Percentiles rank a stretch among this genome's conserved stretches.
These are phyloP conservation scores for Eidolon helvum DNA, from an alignment of 2,113 vertebrate species.

Conservation along the genomic window DNA sequence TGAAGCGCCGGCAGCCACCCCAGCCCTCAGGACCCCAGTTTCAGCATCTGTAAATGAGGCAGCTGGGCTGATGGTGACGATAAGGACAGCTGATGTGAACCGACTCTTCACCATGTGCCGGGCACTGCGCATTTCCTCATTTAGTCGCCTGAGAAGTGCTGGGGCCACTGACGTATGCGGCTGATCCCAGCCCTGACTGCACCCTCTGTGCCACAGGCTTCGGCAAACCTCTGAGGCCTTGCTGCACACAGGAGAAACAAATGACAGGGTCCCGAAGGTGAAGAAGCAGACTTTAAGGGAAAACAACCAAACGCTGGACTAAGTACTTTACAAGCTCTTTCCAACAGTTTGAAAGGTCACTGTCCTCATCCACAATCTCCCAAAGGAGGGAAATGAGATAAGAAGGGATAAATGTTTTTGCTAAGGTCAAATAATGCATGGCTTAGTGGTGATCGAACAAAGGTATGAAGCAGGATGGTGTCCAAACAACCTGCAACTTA, in stretches of 20 bases:
- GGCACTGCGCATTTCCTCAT: not conserved
- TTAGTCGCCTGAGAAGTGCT: not conserved
- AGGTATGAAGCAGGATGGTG: fast-evolving
- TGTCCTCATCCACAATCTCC: not conserved
- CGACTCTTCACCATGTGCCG: fast-evolving
- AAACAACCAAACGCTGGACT: not conserved
- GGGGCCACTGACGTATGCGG: too few species aligned
- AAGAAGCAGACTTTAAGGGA: not conserved
- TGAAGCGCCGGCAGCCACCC: not conserved
- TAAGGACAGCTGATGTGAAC: fast-evolving
- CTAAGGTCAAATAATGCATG: not conserved
- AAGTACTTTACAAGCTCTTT: not conserved
- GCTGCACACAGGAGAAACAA: not conserved
- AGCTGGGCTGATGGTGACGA: too few species aligned
- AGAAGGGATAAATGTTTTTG: not conserved
- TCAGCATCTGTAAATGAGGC: not conserved
- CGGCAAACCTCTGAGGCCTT: not conserved
- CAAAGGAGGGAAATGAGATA: not conserved
- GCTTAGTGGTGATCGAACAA: not conserved
- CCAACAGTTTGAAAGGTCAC: not conserved
- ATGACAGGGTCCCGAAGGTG: not conserved
- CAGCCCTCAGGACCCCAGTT: not conserved
- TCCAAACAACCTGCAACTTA: not conserved
- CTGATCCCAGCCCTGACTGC: not conserved
- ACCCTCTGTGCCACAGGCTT: fast-evolving